Conservation (phyloP, 2,888 invertebrate genomes). For the Cerastoderma edule region DNA sequence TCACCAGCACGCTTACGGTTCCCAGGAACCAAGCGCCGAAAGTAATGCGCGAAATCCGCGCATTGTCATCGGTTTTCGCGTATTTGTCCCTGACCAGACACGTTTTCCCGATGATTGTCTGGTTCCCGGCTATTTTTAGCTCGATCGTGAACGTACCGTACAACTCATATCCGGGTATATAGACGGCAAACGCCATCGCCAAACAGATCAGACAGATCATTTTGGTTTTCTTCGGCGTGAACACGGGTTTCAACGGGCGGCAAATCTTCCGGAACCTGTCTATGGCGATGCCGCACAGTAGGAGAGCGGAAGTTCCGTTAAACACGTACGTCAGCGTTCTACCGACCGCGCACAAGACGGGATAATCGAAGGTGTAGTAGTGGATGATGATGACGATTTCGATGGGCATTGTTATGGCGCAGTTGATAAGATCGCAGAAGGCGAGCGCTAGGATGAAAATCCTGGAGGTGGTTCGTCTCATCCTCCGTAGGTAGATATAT, state of each 20-base stretch:
- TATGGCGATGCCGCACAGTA: constrained; percentile 57
- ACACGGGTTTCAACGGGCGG: constrained; percentile 59
- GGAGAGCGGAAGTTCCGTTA: constrained; percentile 55
- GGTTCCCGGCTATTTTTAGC: constrained; percentile 22
- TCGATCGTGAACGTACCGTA: constrained; percentile 54
- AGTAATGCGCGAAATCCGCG: constrained; percentile 24
- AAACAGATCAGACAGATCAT: constrained; percentile 44
- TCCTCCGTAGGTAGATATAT: constrained; percentile 48
- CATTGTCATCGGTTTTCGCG: constrained; percentile 18
- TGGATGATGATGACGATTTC: constrained; percentile 53
- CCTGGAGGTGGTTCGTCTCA: constrained; percentile 58
- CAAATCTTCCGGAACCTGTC: constrained; percentile 64
- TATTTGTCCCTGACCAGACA: constrained; percentile 48
- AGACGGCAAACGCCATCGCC: constrained; percentile 50
- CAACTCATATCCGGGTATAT: constrained; percentile 55
- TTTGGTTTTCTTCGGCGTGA: constrained; percentile 55
- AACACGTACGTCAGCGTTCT: constrained; percentile 50
- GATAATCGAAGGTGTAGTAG: constrained; percentile 48
- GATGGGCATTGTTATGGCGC: constrained; percentile 55
- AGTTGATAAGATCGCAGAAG: constrained; percentile 61
- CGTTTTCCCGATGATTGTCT: constrained; percentile 34
- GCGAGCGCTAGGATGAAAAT: constrained; percentile 60
- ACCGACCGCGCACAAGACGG: constrained; percentile 37
- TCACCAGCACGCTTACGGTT: constrained; percentile 43
- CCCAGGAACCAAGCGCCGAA: constrained; percentile 46